Evolutionary conservation across 2,888 invertebrate species (phyloP), one percentile per base, ranked within the genome.

Genomic region (Dioctria rufipes): DNA sequence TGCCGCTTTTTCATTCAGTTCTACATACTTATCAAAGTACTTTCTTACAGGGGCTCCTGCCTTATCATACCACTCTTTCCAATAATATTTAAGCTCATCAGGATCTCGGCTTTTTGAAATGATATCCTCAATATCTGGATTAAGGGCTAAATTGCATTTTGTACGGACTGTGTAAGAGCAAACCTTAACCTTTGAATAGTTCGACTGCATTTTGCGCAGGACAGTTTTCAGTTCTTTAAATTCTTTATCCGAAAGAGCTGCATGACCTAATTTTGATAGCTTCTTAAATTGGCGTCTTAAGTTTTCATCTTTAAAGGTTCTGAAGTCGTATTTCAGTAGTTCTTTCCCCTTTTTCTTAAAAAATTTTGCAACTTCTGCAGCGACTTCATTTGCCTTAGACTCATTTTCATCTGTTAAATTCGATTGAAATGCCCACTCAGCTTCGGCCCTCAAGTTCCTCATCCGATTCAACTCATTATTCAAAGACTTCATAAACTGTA

Each of bases 51-150:
- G 91, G 4, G 93, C 92, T 0, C 94, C 95, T 0, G 93, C 93
- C 46, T 91, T 92, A 75, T 93, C 92, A 84, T 96, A 92, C 94
- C 96, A 97, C 85, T 94, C 92, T 3, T 92, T 87, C 97, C 97
- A 97, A 2, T 93, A 90, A 85, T 95, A 92, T 85, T 93, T 92
- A 83, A 97, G 88, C 86, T 95, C 94, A 11, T 95, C 93, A 2
- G 94, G 94, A 86, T 97, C 92, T 75, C 93, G 91, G 79, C 94
- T 95, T 51, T 89, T 92, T 0, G 92, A 89, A 83, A 96, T 89
- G 11, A 94, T 90, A 80, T 93, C 92, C 0, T 93, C 93, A 46
- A 96, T 89, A 84, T 96, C 94, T 82, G 95, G 95, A 86, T 95
- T 95, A 58, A 95, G 89, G 11, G 92, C 87, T 39, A 95, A 88